These are phyloP conservation scores for Brachyhypopomus gauderio DNA, from an alignment of 2,113 vertebrate genomes.

Conservation along the genomic window DNA sequence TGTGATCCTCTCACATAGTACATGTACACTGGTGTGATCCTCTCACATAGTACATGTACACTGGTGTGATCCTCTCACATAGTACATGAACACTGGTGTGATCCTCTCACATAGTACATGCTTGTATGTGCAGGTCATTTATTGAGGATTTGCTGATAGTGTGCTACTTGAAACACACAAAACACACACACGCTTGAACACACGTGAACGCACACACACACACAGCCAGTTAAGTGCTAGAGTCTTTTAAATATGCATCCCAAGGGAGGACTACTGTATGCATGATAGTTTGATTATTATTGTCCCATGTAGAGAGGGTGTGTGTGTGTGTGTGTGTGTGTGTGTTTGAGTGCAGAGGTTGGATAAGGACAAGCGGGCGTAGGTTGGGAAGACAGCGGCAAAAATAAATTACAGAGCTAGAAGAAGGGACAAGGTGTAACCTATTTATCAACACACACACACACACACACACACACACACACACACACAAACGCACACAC, in stretches of 20 bases:
- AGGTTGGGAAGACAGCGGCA: constrained; percentile 24
- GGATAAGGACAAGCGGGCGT: constrained; percentile 35
- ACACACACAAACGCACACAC: neutral
- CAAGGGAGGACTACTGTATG: constrained; percentile 11
- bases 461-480: constrained; percentile 27
- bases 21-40: too few relatives aligned
- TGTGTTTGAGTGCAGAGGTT: constrained; percentile 32
- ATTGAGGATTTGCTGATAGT: neutral
- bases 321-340: neutral
- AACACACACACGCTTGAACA: neutral
- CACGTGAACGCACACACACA: neutral
- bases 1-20: too few relatives aligned
- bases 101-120: too few relatives aligned
- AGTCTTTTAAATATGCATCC: constrained; percentile 32
- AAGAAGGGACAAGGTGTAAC: constrained; percentile 13
- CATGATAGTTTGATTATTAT: constrained; percentile 37
- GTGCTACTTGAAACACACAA: neutral
- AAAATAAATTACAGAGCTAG: constrained; percentile 28
- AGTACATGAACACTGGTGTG: too few relatives aligned
- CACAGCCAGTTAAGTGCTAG: constrained; percentile 20
- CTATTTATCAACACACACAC: constrained; percentile 33
- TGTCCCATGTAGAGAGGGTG: constrained; percentile 11
- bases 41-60: too few relatives aligned
- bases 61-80: too few relatives aligned
- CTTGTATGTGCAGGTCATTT: neutral